Percentiles rank a stretch among this genome's conserved stretches.
Evolutionary conservation across 1,140 invertebrate species (phyloP).

Genomic region (Nixonia krombeini): DNA sequence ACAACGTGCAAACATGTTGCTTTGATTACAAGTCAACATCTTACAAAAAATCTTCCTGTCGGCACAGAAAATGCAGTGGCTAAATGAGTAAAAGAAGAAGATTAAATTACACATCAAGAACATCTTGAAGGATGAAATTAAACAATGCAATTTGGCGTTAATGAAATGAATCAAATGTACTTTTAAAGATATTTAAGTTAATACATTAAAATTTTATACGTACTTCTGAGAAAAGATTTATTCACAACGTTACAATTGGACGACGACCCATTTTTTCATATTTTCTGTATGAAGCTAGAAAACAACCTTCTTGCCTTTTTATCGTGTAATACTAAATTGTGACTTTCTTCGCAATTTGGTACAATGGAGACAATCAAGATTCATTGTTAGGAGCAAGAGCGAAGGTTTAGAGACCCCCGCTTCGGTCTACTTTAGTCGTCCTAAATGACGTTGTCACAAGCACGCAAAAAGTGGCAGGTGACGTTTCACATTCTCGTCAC

Average conservation of each 20-base stretch:
- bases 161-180: no score
- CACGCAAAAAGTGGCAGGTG: constrained; percentile 40
- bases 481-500: constrained; percentile 45
- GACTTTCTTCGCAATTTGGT: constrained; percentile 29
- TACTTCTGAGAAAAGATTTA: no score
- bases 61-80: no score
- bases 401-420: constrained; percentile 19
- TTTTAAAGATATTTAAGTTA: no score
- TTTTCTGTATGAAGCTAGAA: no score
- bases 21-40: constrained; percentile 47
- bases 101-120: no score
- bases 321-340: constrained; percentile 11
- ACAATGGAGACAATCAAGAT: constrained; percentile 34
- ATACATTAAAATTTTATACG: no score
- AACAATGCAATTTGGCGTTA: no score
- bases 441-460: constrained; percentile 36
- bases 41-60: constrained; percentile 33
- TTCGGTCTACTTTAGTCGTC: constrained; percentile 16
- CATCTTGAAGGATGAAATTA: no score
- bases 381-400: constrained; percentile 29
- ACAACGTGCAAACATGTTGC: constrained; percentile 42
- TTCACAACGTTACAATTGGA: background rate
- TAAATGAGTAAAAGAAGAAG: no score
- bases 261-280: no score
- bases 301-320: constrained; percentile 1